Evolutionary conservation across 2,113 vertebrate species (phyloP).

Genomic region (Pavo muticus): DNA sequence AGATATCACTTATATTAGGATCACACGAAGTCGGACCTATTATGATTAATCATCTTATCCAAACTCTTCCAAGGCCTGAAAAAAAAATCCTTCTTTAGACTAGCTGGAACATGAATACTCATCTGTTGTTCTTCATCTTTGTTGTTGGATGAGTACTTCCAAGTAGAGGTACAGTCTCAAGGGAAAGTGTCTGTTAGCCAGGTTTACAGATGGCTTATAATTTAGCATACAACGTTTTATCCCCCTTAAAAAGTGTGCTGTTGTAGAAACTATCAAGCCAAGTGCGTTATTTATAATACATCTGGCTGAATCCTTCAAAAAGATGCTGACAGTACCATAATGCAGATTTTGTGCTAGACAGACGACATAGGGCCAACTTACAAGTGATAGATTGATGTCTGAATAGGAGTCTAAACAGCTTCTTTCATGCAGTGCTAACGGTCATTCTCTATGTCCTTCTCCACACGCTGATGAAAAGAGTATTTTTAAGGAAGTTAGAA

Average conservation of each 20-base stretch:
- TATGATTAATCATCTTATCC: not conserved
- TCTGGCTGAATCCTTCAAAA: not conserved
- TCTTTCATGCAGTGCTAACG: not conserved
- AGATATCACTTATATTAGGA: not conserved
- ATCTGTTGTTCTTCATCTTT: not conserved
- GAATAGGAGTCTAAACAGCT: not conserved
- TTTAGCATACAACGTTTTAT: not conserved
- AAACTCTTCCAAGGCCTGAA: not conserved
- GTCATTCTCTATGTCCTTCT: not conserved
- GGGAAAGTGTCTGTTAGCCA: not conserved
- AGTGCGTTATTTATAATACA: not conserved
- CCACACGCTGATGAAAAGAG: not conserved
- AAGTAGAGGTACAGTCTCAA: not conserved
- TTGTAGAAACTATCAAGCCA: not conserved
- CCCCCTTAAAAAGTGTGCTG: not conserved
- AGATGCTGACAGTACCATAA: not conserved
- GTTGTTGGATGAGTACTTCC: not conserved
- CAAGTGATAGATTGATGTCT: not conserved
- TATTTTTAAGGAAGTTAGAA: not conserved
- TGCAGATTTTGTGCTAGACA: not conserved
- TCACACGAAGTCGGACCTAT: not conserved
- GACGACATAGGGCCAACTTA: not conserved
- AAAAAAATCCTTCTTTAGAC: not conserved
- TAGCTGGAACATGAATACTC: not conserved
- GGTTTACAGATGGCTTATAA: not conserved